These are phyloP conservation scores for Fregata magnificens DNA, from an alignment of 2,113 vertebrate genomes.

Conservation along the genomic window DNA sequence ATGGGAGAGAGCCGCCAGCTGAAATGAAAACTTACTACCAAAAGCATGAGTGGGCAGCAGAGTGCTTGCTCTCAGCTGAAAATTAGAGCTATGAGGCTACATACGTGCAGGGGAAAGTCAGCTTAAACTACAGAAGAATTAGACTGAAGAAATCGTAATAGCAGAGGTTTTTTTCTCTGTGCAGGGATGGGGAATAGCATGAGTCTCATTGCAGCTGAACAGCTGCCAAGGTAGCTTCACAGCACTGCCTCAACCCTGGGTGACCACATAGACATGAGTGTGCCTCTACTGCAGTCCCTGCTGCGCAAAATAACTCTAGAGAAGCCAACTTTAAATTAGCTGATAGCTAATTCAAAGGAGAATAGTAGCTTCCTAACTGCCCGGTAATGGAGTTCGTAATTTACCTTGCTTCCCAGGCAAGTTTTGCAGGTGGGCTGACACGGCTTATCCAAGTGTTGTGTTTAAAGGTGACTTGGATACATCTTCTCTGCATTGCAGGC, in stretches of 20 bases:
- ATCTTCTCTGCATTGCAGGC: background rate
- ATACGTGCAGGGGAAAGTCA: background rate
- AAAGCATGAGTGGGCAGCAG: background rate
- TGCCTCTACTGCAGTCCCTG: background rate
- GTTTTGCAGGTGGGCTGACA: background rate
- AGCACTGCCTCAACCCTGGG: background rate
- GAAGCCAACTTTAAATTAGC: background rate
- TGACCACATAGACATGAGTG: background rate
- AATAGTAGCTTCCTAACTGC: background rate
- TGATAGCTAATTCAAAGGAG: background rate
- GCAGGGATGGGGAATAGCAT: background rate
- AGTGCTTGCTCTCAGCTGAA: background rate
- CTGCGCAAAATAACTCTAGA: background rate
- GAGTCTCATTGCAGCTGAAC: background rate
- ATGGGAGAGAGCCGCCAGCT: background rate
- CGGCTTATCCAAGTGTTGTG: rapidly evolving
- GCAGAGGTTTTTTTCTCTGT: background rate
- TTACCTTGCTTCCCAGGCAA: background rate
- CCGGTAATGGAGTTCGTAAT: background rate
- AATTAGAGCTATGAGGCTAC: background rate
- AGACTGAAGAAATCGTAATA: background rate
- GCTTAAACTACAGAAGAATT: background rate
- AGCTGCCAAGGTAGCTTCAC: background rate
- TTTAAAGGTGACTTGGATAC: background rate
- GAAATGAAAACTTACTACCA: background rate